Conservation (phyloP, 1,140 invertebrate genomes). For the Apolygus lucorum region DNA sequence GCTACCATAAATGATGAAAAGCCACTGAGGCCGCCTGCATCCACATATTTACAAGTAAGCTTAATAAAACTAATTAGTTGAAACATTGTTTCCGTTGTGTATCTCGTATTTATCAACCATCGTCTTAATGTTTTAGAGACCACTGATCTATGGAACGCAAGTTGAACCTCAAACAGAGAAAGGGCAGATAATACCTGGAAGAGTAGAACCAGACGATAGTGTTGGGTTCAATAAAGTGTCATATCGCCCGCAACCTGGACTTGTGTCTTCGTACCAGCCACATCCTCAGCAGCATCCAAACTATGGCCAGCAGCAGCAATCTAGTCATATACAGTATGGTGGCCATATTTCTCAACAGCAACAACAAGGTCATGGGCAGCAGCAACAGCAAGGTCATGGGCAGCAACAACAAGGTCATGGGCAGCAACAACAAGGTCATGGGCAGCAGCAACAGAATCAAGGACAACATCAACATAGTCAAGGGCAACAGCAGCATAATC, state of each 20-base stretch:
- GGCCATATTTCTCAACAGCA: no score
- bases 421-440: no score
- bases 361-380: no score
- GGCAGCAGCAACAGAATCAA: no score
- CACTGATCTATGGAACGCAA: neutral
- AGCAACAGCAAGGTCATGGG: no score
- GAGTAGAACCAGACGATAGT: neutral
- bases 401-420: no score
- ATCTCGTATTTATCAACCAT: neutral
- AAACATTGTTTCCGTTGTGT: neutral
- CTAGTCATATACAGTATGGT: no score
- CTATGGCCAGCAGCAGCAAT: no score
- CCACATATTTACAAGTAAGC: neutral
- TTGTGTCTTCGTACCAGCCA: neutral
- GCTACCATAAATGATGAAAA: neutral
- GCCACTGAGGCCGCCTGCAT: neutral
- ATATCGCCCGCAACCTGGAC: neutral
- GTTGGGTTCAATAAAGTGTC: neutral
- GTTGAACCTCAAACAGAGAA: neutral
- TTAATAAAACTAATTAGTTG: no score
- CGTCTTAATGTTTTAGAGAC: conserved; percentile 4
- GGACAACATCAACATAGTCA: neutral
- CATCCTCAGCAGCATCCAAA: no score
- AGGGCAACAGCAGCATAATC: neutral
- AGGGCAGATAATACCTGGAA: neutral